phyloP scores from a whole-genome alignment of 1,140 invertebrate genomes.

The Zaprionus africanus region DNA sequence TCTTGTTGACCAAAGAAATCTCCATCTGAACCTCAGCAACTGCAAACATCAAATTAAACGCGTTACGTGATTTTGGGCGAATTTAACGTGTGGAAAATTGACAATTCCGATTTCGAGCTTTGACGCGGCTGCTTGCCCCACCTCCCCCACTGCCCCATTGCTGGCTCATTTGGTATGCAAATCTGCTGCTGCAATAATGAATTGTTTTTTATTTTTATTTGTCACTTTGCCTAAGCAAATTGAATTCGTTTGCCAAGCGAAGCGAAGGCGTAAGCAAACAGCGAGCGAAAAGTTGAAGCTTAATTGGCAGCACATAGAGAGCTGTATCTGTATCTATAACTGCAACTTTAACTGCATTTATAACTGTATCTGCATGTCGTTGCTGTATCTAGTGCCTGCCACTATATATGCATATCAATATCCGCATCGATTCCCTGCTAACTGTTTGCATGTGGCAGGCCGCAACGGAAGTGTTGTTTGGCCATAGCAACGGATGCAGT shows the following conservation, averaged over 20 bases:
- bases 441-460: constrained; percentile 25
- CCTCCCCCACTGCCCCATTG: background rate
- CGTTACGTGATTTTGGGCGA: constrained; percentile 40
- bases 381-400: background rate
- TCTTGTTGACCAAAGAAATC: constrained; percentile 28
- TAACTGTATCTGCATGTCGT: background rate
- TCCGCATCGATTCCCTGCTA: background rate
- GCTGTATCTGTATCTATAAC: background rate
- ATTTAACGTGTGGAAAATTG: constrained; percentile 71
- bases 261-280: background rate
- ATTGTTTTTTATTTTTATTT: constrained; percentile 50
- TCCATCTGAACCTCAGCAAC: background rate
- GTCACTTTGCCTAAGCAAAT: constrained; percentile 32
- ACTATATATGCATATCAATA: background rate
- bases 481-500: constrained; percentile 25
- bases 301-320: background rate
- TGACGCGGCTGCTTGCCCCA: constrained; percentile 1
- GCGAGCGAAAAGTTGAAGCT: background rate
- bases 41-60: constrained; percentile 45
- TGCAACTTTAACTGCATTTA: background rate
- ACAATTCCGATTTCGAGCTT: constrained; percentile 57
- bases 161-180: constrained; percentile 62
- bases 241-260: constrained; percentile 27
- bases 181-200: constrained; percentile 53
- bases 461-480: constrained; percentile 55